phyloP scores from a whole-genome alignment of 2,797 vertebrate species.

The Peromyscus nudipes region DNA sequence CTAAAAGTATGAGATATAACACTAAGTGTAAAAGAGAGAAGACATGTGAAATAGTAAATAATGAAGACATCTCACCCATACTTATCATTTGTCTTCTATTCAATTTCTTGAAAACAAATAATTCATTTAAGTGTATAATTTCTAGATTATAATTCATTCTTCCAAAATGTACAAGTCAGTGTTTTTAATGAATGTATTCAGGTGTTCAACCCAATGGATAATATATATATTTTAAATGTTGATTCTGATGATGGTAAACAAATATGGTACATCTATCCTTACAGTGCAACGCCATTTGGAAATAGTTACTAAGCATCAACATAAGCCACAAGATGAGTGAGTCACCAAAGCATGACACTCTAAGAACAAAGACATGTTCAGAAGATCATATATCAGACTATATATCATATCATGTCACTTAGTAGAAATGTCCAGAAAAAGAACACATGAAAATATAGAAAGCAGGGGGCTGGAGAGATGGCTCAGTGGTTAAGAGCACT shows the following conservation, averaged over 20 bases:
- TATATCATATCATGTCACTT: not conserved
- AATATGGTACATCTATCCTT: too few species aligned
- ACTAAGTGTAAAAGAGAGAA: not conserved
- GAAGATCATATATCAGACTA: not conserved
- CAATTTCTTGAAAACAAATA: not conserved
- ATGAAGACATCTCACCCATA: not conserved
- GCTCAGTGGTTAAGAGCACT: too few species aligned
- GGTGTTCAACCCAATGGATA: not conserved
- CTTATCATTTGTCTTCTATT: not conserved
- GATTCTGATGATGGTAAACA: not conserved
- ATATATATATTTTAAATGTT: not conserved
- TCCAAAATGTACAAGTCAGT: not conserved
- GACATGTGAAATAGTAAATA: not conserved
- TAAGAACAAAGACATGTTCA: not conserved
- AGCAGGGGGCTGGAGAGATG: too few species aligned
- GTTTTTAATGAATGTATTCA: not conserved
- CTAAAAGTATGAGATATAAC: not conserved
- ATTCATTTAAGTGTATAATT: not conserved
- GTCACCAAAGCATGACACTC: too few species aligned
- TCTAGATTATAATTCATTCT: not conserved
- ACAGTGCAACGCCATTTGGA: accelerated
- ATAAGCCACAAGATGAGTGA: accelerated
- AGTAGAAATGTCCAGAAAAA: not conserved
- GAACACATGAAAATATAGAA: not conserved
- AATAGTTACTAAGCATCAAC: not conserved